phyloP scores from a whole-genome alignment of 2,113 vertebrate genomes.

The Myanophis thanlyinensis region DNA sequence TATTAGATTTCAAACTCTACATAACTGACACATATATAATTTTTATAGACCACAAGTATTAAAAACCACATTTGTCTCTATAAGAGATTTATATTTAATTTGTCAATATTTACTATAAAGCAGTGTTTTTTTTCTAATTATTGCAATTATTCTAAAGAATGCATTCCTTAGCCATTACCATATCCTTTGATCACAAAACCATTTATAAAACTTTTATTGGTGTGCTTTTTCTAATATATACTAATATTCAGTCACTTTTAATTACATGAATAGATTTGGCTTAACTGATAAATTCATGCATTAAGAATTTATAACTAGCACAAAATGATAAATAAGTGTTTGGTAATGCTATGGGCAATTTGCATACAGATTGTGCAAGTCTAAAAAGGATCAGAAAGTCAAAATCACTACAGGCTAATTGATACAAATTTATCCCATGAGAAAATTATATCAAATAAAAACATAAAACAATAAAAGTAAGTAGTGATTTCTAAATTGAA shows the following conservation, averaged over 20 bases:
- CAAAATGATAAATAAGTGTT: not conserved
- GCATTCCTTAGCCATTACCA: not conserved
- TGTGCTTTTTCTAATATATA: constrained; percentile 5
- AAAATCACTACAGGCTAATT: not conserved
- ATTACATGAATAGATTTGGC: not conserved
- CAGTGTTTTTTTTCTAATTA: not conserved
- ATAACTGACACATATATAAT: not conserved
- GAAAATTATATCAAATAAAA: not conserved
- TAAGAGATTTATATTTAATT: not conserved
- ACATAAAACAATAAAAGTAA: not conserved
- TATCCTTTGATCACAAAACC: not conserved
- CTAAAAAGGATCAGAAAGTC: not conserved
- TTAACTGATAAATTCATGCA: not conserved
- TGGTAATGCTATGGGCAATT: not conserved
- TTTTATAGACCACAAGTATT: not conserved
- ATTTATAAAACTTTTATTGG: not conserved
- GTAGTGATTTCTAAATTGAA: not conserved
- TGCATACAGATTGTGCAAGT: not conserved
- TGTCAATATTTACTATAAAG: constrained; percentile 8
- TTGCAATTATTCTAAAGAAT: constrained; percentile 12
- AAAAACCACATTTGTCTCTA: not conserved
- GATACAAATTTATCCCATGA: not conserved
- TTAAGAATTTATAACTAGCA: not conserved
- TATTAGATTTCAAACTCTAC: not conserved
- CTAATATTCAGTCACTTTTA: constrained; percentile 11